phyloP scores from a whole-genome alignment of 2,888 invertebrate species.

The Pandemis heparana region DNA sequence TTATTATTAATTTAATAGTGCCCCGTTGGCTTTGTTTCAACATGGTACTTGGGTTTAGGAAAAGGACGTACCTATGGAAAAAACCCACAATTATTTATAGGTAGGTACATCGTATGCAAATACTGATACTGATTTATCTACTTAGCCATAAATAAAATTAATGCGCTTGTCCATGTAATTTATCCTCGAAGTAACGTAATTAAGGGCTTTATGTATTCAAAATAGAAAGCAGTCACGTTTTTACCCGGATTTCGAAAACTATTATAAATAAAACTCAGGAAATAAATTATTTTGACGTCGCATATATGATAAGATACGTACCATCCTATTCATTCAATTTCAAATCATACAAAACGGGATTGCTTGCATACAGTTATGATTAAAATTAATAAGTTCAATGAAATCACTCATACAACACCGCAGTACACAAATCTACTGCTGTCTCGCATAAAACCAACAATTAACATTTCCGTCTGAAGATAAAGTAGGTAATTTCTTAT shows the following conservation, averaged over 20 bases:
- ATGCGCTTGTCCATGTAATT: constrained; percentile 16
- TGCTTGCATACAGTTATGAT: background rate
- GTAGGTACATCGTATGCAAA: constrained; percentile 26
- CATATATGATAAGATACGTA: background rate
- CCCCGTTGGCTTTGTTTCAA: too few relatives aligned
- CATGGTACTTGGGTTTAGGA: background rate
- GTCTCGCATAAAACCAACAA: constrained; percentile 4
- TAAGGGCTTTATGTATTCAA: constrained; percentile 17
- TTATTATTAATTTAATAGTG: too few relatives aligned
- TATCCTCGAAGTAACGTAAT: constrained; percentile 27
- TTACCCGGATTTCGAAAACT: constrained; percentile 18
- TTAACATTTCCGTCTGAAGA: constrained; percentile 7
- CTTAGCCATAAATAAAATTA: constrained; percentile 22
- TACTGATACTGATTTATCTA: constrained; percentile 31
- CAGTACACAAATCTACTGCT: background rate
- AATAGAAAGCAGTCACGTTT: constrained; percentile 29
- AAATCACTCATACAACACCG: background rate
- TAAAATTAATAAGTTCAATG: background rate
- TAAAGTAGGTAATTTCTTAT: constrained; percentile 7
- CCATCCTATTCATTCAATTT: background rate
- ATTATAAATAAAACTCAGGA: background rate
- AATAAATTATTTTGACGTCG: background rate
- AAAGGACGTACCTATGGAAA: background rate
- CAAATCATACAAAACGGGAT: background rate
- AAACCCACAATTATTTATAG: background rate